Percentiles rank a stretch among this genome's conserved stretches.
These are phyloP conservation scores for Nomada lathburiana DNA, from an alignment of 2,888 invertebrate species.

Conservation along the genomic window DNA sequence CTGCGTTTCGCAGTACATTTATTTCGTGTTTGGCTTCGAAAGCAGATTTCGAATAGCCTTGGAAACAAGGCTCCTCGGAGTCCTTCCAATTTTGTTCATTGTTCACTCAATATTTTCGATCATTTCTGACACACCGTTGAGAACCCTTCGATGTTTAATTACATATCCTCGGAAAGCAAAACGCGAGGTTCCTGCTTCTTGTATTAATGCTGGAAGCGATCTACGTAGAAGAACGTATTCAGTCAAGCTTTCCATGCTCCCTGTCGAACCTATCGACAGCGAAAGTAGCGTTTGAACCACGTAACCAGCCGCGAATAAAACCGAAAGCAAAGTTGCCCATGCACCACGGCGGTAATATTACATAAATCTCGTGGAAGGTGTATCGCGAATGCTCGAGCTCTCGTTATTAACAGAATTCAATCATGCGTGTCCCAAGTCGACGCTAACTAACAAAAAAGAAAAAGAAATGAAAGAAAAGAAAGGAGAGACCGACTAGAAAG, in stretches of 20 bases:
- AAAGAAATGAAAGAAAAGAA: slow-evolving; percentile 9
- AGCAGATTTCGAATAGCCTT: too few relatives aligned
- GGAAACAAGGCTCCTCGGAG: too few relatives aligned
- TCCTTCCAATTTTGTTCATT: too few relatives aligned
- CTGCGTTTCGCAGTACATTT: too few relatives aligned
- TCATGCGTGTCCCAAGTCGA: neutral
- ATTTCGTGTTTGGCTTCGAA: too few relatives aligned
- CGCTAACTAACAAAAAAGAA: neutral
- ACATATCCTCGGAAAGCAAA: too few relatives aligned
- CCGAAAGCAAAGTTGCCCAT: slow-evolving; percentile 14
- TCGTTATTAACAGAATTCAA: neutral
- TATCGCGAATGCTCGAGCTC: slow-evolving; percentile 10
- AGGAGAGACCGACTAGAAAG: neutral
- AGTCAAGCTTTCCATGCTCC: neutral
- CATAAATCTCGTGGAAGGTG: slow-evolving; percentile 34
- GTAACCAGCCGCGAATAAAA: slow-evolving; percentile 33
- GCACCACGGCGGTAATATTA: slow-evolving; percentile 17
- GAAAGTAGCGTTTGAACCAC: slow-evolving; percentile 29
- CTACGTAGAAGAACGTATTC: neutral
- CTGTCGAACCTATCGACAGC: slow-evolving; percentile 20
- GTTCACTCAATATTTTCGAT: too few relatives aligned
- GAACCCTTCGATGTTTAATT: too few relatives aligned
- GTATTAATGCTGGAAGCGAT: too few relatives aligned
- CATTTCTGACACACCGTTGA: too few relatives aligned
- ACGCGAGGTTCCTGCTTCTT: too few relatives aligned